Percentiles rank a stretch among this genome's conserved stretches.
These are phyloP conservation scores for Sesamia nonagrioides DNA, from an alignment of 1,140 invertebrate genomes.

Conservation along the genomic window DNA sequence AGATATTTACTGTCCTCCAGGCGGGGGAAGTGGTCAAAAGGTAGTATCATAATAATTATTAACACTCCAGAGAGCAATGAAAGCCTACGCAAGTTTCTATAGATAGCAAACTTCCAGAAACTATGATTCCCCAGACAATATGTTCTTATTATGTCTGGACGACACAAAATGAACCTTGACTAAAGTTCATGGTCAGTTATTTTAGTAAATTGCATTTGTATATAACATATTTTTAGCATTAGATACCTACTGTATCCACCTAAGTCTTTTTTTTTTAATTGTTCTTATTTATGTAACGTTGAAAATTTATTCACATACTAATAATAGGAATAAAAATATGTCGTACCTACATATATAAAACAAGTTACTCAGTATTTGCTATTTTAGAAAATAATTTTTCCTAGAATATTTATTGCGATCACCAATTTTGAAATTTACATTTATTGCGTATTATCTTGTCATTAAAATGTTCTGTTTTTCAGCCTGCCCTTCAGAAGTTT, in stretches of 20 bases:
- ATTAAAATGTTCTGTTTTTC: constrained; percentile 26
- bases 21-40: too few species aligned
- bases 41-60: too few species aligned
- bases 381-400: constrained; percentile 5
- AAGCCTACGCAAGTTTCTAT: background rate
- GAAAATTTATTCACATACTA: too few species aligned
- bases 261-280: too few species aligned
- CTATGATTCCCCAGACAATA: background rate
- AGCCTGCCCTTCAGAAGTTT: background rate
- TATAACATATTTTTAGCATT: too few species aligned
- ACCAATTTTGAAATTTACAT: constrained; percentile 35
- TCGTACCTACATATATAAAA: constrained; percentile 3
- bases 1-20: too few species aligned
- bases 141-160: constrained; percentile 1
- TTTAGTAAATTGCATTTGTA: background rate
- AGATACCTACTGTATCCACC: too few species aligned
- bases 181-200: background rate
- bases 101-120: background rate
- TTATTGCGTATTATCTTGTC: constrained; percentile 38
- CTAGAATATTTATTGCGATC: background rate
- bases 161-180: background rate
- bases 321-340: constrained; percentile 14
- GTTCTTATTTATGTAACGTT: too few species aligned
- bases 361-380: constrained; percentile 5
- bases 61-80: too few species aligned